phyloP scores from a whole-genome alignment of 2,113 vertebrate species.

The Embiotoca jacksoni region DNA sequence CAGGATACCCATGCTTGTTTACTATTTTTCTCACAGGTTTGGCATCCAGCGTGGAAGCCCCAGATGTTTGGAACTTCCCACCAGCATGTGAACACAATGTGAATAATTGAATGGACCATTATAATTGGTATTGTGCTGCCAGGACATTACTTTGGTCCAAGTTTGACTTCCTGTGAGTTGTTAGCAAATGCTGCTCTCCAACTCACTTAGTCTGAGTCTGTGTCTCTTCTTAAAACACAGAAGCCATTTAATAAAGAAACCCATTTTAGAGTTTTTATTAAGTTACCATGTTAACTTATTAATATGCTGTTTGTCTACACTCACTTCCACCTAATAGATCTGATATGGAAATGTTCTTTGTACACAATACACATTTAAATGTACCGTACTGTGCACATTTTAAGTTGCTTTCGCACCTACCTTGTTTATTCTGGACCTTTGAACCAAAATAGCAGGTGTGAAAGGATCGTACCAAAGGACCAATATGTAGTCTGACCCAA shows the following conservation, averaged over 20 bases:
- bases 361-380: too few relatives aligned
- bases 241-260: neutral
- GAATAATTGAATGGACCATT: constrained; percentile 25
- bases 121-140: constrained; percentile 49
- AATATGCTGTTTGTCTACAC: too few relatives aligned
- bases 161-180: constrained; percentile 45
- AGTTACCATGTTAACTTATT: too few relatives aligned
- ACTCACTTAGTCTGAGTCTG: neutral
- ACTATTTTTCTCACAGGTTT: constrained; percentile 45
- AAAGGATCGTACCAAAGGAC: too few relatives aligned
- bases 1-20: constrained; percentile 44
- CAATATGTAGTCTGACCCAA: too few relatives aligned
- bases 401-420: too few relatives aligned
- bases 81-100: constrained; percentile 48
- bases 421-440: too few relatives aligned
- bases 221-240: constrained; percentile 2
- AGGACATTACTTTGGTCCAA: constrained; percentile 38
- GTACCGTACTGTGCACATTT: too few relatives aligned
- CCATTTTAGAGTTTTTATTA: neutral
- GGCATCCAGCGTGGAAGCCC: constrained; percentile 35
- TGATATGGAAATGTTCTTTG: too few relatives aligned
- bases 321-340: too few relatives aligned
- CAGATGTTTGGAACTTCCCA: constrained; percentile 64
- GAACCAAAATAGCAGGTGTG: too few relatives aligned
- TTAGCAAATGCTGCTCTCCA: constrained; percentile 13